Percentiles rank a stretch among this genome's conserved stretches.
These are phyloP conservation scores for Ceratosolen fusciceps DNA, from an alignment of 1,140 invertebrate genomes.

Conservation along the genomic window DNA sequence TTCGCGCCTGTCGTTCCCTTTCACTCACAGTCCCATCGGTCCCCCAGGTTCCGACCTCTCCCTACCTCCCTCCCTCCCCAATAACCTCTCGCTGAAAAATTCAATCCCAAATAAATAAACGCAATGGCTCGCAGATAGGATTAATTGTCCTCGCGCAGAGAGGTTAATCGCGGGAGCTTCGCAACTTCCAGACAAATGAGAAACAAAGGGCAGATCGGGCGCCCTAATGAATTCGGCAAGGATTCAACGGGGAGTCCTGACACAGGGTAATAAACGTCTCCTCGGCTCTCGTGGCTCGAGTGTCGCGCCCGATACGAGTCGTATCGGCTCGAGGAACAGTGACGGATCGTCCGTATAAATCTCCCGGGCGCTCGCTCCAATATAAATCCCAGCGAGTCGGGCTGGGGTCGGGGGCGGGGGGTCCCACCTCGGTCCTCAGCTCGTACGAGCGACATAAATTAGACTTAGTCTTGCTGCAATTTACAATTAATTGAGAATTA, in stretches of 20 bases:
- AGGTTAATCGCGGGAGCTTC: no score
- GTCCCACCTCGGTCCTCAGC: slow-evolving; percentile 16
- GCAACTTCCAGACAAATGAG: background rate
- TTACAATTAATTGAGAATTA: slow-evolving; percentile 67
- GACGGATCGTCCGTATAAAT: slow-evolving; percentile 64
- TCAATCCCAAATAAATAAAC: background rate
- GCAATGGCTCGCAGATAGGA: background rate
- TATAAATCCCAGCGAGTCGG: slow-evolving; percentile 65
- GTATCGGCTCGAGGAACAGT: slow-evolving; percentile 56
- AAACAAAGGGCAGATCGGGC: background rate
- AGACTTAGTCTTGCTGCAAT: slow-evolving; percentile 60
- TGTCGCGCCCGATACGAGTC: background rate
- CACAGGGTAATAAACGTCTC: background rate
- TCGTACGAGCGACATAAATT: slow-evolving; percentile 62
- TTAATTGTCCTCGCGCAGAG: no score
- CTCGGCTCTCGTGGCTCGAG: background rate
- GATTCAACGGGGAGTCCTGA: slow-evolving; percentile 7
- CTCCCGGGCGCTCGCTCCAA: slow-evolving; percentile 58
- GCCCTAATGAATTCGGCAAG: background rate
- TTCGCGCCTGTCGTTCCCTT: background rate
- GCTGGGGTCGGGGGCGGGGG: slow-evolving; percentile 33
- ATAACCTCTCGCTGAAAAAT: no score
- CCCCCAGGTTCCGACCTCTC: background rate
- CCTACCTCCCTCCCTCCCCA: background rate
- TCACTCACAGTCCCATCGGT: background rate